Evolutionary conservation across 2,888 invertebrate genomes (phyloP), one percentile per base, ranked within the genome.

Genomic region (Metacarcinus magister): DNA sequence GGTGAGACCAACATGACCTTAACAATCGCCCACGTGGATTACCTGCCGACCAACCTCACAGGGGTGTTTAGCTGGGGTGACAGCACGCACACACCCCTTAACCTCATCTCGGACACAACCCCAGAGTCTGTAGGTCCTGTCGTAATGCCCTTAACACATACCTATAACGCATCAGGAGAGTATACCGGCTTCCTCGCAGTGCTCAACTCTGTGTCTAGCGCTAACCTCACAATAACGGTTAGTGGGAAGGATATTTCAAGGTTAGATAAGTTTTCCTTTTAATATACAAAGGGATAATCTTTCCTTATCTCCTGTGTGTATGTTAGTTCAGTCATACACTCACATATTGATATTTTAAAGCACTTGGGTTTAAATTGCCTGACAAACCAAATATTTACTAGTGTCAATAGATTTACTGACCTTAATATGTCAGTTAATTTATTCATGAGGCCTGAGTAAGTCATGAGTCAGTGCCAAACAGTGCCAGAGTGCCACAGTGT

Each of bases 11-110:
- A 75, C 23, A 43, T 93, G 75, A 93, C 93, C n/a, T 23, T 93
- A 39, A 75, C 93, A 43, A 44, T 93, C 23, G 43, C 43, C 19
- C 16, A 67, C 28, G 1, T 39, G 39, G 95, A 90, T 19, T 89
- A 95, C n/a, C 90, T 95, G 60, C 95, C 95, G 0, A 95, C 93
- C 8, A 23, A 46, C 39, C 87, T 95, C 67, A 90, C 19, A 19
- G 93, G 93, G 0, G 8, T 32, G 43, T 28, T 95, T n/a, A 43
- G 23, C 43, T 95, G 95, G 95, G 93, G 93, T 10, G 93, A 93
- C 7, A 90, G 67, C 13, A 5, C 28, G 46, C 28, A 89, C 0
- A 90, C 60, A 2, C 8, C 87, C 5, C 28, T 95, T 1, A 89
- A 90, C 46, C 39, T 95, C 90, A 95, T 28, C 7, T 23, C 16